Conservation (phyloP, 1,140 invertebrate genomes). For the Apis mellifera region Amel_HAv3.1 CM009937.2:8582001-8582500, state of each 20-base stretch:
- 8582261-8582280: conserved; percentile 83
- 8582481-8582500: neutral
- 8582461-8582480: conserved; percentile 58
- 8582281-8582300: conserved; percentile 89
- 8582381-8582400: conserved; percentile 96
- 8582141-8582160: conserved; percentile 62
- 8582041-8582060: conserved; percentile 87
- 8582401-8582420: conserved; percentile 92
- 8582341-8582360: conserved; percentile 87
- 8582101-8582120: conserved; percentile 85
- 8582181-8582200: conserved; percentile 63
- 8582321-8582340: conserved; percentile 89
- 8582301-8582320: conserved; percentile 85
- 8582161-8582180: conserved; percentile 47
- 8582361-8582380: conserved; percentile 90
- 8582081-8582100: conserved; percentile 87
- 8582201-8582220: neutral
- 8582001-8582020: conserved; percentile 91
- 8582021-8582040: conserved; percentile 89
- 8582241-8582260: neutral
- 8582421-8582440: conserved; percentile 91
- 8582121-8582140: conserved; percentile 67
- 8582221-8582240: neutral
- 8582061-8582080: conserved; percentile 87
- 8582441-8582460: conserved; percentile 70